These are phyloP conservation scores for Neria commutata DNA, from an alignment of 2,888 invertebrate genomes.

Conservation along the genomic window DNA sequence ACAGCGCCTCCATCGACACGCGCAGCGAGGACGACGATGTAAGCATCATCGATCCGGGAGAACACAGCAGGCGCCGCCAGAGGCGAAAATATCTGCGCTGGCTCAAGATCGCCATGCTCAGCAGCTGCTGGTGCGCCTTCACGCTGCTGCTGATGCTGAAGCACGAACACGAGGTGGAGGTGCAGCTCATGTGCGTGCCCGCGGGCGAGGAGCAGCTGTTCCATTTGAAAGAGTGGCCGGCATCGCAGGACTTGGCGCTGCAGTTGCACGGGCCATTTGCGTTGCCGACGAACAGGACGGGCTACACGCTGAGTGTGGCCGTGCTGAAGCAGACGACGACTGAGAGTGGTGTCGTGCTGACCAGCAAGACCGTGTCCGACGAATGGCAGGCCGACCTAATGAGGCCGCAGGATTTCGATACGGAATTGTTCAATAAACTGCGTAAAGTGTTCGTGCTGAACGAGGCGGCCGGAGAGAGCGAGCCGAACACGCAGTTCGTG, in stretches of 20 bases:
- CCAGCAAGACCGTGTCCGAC: too few relatives aligned
- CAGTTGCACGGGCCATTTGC: slow-evolving; percentile 24
- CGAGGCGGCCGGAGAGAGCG: not conserved
- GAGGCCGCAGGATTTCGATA: not conserved
- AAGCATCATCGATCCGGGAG: too few relatives aligned
- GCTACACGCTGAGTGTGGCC: not conserved
- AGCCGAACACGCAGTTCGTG: slow-evolving; percentile 5
- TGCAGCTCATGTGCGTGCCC: slow-evolving; percentile 13
- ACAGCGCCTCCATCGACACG: too few relatives aligned
- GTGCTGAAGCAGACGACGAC: not conserved
- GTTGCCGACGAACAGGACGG: not conserved
- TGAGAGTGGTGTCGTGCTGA: not conserved
- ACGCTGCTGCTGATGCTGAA: slow-evolving; percentile 25
- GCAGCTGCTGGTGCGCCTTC: slow-evolving; percentile 24
- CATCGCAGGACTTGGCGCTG: not conserved
- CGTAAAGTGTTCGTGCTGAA: slow-evolving; percentile 6
- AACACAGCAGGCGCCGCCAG: too few relatives aligned
- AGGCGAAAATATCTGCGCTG: slow-evolving; percentile 9
- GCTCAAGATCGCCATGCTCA: slow-evolving; percentile 6
- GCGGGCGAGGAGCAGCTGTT: not conserved
- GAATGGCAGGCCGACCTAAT: slow-evolving; percentile 8
- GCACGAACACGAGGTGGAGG: slow-evolving; percentile 17
- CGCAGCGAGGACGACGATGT: too few relatives aligned
- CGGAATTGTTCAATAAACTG: not conserved
- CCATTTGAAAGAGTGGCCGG: not conserved